These are phyloP conservation scores for Macrosoma leucophasiata DNA, from an alignment of 2,888 invertebrate species.

Conservation along the genomic window DNA sequence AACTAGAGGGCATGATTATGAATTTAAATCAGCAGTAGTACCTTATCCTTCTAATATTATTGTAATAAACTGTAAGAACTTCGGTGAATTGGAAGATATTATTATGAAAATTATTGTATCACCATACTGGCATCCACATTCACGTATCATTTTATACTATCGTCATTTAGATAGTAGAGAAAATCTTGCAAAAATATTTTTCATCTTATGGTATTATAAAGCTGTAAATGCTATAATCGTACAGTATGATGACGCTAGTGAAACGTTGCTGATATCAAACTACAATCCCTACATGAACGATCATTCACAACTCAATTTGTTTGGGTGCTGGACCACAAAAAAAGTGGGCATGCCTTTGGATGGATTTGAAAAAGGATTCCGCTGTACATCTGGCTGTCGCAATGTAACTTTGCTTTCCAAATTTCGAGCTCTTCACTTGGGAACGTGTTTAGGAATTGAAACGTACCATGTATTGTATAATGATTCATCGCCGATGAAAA, in stretches of 20 bases:
- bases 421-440: constrained; percentile 39
- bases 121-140: constrained; percentile 50
- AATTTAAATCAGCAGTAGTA: constrained; percentile 39
- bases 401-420: constrained; percentile 44
- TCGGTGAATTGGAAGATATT: constrained; percentile 42
- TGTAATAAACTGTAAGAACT: constrained; percentile 37
- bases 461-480: constrained; percentile 32
- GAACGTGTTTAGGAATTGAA: constrained; percentile 50
- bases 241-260: constrained; percentile 35
- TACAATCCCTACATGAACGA: constrained; percentile 45
- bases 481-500: constrained; percentile 21
- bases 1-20: constrained; percentile 33
- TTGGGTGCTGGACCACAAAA: constrained; percentile 47
- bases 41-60: constrained; percentile 44
- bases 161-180: constrained; percentile 29
- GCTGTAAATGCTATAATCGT: constrained; percentile 43
- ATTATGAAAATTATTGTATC: constrained; percentile 34
- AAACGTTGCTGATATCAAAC: constrained; percentile 32
- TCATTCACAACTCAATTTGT: constrained; percentile 32
- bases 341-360: constrained; percentile 41
- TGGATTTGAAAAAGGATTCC: constrained; percentile 37
- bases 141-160: constrained; percentile 46
- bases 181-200: constrained; percentile 44
- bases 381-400: constrained; percentile 43
- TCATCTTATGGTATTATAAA: constrained; percentile 49